phyloP scores from a whole-genome alignment of 1,140 invertebrate species.

The Laupala kohalensis region DNA sequence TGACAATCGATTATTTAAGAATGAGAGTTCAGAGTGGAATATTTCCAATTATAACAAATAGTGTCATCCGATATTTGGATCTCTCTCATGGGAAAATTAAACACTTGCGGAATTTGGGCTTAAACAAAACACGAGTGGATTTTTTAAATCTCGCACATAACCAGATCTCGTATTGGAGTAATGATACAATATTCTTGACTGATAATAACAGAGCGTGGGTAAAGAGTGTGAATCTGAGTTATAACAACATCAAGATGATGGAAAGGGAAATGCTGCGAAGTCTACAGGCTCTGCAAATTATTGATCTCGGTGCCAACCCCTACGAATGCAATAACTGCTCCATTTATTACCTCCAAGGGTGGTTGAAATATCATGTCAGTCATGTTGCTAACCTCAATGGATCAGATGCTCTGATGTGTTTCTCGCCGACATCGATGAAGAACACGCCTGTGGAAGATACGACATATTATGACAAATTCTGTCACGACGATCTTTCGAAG shows the following conservation, averaged over 20 bases:
- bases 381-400: too few species aligned
- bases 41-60: background rate
- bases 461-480: too few species aligned
- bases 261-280: background rate
- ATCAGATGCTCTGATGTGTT: too few species aligned
- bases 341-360: background rate
- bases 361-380: background rate
- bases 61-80: background rate
- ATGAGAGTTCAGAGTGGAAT: background rate
- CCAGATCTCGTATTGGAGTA: background rate
- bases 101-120: background rate
- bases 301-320: background rate
- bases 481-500: too few species aligned
- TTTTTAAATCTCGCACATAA: background rate
- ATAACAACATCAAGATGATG: background rate
- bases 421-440: too few species aligned
- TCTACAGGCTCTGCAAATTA: background rate
- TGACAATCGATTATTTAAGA: background rate
- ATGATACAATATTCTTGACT: background rate
- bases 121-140: background rate
- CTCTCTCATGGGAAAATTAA: background rate
- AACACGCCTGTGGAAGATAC: too few species aligned
- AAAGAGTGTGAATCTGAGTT: background rate
- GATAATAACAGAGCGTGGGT: background rate
- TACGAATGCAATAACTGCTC: background rate